Base-by-base conservation (phyloP, 2,888 invertebrate genomes). In the Maniola hyperantus region DNA sequence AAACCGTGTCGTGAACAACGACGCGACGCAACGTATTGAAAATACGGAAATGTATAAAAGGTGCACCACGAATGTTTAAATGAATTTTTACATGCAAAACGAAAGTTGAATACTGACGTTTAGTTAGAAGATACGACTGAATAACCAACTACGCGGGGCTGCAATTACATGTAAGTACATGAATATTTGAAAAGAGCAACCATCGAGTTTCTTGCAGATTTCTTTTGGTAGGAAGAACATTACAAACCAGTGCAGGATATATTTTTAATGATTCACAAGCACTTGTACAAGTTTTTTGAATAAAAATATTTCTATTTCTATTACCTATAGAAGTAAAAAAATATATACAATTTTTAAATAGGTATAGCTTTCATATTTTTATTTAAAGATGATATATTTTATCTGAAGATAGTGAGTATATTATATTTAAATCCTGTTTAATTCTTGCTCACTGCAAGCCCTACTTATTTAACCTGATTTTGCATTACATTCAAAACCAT, bases 1-100 rank as follows among this genome's bases (percentile, higher is more conserved):
- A 70, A 64, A 64, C 33, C 62, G 64, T 55, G 67, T 66, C 66
- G 70, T 68, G 61, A 63, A 59, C 53, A 64, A 61, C 59, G n/a
- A n/a, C n/a, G n/a, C n/a, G n/a, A n/a, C n/a, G n/a, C n/a, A 34
- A 61, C 64, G 48, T 69, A 59, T 64, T 64, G 63, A 71, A 62
- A 58, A 66, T 62, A 39, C 64, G 63, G 66, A 69, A 67, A 68
- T 62, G 58, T 61, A 53, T 26, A 61, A 63, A 64, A 66, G 55
- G 55, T 67, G 34, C 54, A 48, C 46, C 42, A 18, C 62, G 53
- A 60, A 48, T 11, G 53, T 26, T 26, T 26, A 26, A 26, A 46
- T 58, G 58, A 60, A 59, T 46, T 59, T 33, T 59, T 60, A 50
- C 4, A 59, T 34, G 59, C 44, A 50, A 50, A 61, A 36, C 50